Base-by-base conservation (phyloP, 2,113 vertebrate genomes). In the Ochotona curzoniae region DNA sequence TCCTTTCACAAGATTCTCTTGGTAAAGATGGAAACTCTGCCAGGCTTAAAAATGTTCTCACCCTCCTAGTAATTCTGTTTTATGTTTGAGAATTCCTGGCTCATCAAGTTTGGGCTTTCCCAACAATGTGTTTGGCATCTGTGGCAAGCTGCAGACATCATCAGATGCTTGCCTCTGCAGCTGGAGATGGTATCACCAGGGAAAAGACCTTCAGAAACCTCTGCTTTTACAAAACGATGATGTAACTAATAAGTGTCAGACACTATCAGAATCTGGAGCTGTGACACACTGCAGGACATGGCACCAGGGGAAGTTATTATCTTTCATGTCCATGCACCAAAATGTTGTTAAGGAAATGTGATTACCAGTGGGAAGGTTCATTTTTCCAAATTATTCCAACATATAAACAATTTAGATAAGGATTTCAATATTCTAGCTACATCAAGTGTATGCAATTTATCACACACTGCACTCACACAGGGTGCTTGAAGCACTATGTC, bases 361-460 rank as follows among this genome's bases (percentile, higher is more conserved):
- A 97, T 98, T 98, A 98, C 64, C 66, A 87, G 14, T 21, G 90
- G 79, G 95, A 96, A 97, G 93, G 92, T 91, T 97, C 97, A 97
- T 98, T 97, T 96, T 95, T 98, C 96, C 96, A 94, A 96, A 97
- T 98, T 98, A 97, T 80, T 94, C 85, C 97, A 96, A 96, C 47
- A 76, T 64, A 57, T 91, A 97, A 98, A 97, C 94, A 96, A 97
- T 98, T 98, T 97, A 98, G 97, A 98, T 97, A 98, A 98, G 89
- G 94, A 96, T 92, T 76, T 81, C 91, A 95, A 94, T 95, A 71
- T 95, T 95, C 90, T 35, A 93, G 80, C 88, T 87, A 2, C 32
- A 75, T 28, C 86, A 87, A 92, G 49, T 80, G 32, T 14, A 95
- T 95, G 70, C 25, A 96, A 83, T 96, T 92, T 95, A n/a, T 96